Base-by-base conservation (phyloP, 2,888 invertebrate species). In the Idaea dimidiata region DNA sequence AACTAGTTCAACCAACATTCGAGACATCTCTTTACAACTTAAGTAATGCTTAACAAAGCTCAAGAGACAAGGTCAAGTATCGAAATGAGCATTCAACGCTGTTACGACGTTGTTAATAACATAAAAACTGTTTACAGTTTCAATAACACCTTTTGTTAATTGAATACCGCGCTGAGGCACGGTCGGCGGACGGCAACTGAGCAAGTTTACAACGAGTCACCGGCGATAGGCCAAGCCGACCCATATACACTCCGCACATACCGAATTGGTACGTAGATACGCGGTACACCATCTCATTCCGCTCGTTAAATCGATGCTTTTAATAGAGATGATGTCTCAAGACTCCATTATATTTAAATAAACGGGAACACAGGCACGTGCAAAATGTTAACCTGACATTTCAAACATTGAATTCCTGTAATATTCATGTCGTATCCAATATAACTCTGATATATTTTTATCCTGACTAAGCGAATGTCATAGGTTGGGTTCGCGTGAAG, bases 221-320 rank as follows among this genome's bases (percentile, higher is more conserved):
- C 73, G 67, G 75, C 74, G 77, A 78, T 69, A 63, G 69, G 5
- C 67, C 72, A 66, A 74, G 70, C 75, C 86, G 86, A 86, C 85
- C 86, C 85, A 87, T 86, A 87, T 87, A 84, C 74, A 76, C 77
- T 18, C 17, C 17, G 10, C 56, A 56, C 56, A 56, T 55, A 55
- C n/a, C 7, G 17, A 17, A 16, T n/a, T 7, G 16, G 17, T 56
- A 56, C 62, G 57, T 62, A 71, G 70, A 70, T 73, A 71, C 72
- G 69, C 74, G 72, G 73, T 64, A 67, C 61, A 76, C 84, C 78
- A 82, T 86, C 82, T 83, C 83, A 86, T 84, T 84, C 83, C 81
- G 82, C 86, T 86, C 85, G 88, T 86, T 88, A 86, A 85, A 86
- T 88, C 84, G 83, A 87, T 84, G 87, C 87, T 88, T 87, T 86